These are phyloP conservation scores for Acrocephalus scirpaceus DNA, from an alignment of 2,797 vertebrate genomes.

Conservation along the genomic window DNA sequence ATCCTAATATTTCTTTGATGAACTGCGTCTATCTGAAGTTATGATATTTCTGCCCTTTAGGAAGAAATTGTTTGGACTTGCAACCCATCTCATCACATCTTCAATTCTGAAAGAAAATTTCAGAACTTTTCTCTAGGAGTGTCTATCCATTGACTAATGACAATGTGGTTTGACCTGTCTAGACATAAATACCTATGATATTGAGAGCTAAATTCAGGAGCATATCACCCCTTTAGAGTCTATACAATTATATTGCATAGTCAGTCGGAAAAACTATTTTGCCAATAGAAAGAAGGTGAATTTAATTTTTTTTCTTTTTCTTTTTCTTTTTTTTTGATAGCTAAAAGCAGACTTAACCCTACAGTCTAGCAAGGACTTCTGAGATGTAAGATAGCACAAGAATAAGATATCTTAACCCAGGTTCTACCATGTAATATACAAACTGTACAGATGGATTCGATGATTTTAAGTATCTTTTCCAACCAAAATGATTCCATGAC, in stretches of 20 bases:
- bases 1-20: constrained; percentile 21
- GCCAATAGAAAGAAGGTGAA: neutral
- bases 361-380: neutral
- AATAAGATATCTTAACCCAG: neutral
- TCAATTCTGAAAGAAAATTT: neutral
- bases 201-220: neutral
- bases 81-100: neutral
- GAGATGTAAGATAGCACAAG: neutral
- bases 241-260: neutral
- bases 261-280: neutral
- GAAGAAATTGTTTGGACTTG: neutral
- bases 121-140: neutral
- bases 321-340: neutral
- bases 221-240: neutral
- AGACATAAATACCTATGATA: neutral
- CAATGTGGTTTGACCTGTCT: neutral
- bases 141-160: neutral
- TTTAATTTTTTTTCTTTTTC: neutral
- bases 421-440: neutral
- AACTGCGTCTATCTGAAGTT: neutral
- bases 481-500: neutral
- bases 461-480: neutral
- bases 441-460: rapidly evolving
- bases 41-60: neutral
- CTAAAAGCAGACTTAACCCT: neutral